These are phyloP conservation scores for Poeciliopsis infans DNA, from an alignment of 2,797 vertebrate genomes.

Conservation along the genomic window DNA sequence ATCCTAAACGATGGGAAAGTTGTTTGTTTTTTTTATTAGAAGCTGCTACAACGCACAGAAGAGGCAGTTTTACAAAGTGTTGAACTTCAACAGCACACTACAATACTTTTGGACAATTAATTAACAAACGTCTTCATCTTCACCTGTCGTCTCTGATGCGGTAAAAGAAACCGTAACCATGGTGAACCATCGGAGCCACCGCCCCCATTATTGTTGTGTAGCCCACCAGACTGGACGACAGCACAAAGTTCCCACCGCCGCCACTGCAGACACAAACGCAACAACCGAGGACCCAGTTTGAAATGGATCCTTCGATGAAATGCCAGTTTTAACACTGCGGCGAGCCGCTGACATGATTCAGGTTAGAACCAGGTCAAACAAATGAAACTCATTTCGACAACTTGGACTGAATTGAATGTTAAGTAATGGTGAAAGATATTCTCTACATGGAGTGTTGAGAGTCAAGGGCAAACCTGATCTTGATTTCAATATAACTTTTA, in stretches of 20 bases:
- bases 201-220: slow-evolving; percentile 87
- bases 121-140: background rate
- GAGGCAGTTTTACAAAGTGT: background rate
- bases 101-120: background rate
- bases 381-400: no score
- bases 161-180: slow-evolving; percentile 96
- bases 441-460: no score
- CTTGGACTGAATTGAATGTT: no score
- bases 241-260: slow-evolving; percentile 93
- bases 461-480: background rate
- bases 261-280: slow-evolving; percentile 82
- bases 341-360: no score
- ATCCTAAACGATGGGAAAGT: slow-evolving; percentile 78
- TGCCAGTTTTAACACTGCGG: no score
- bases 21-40: background rate
- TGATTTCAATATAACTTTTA: background rate
- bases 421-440: no score
- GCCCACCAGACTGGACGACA: slow-evolving; percentile 93
- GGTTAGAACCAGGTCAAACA: no score
- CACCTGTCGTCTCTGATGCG: slow-evolving; percentile 95
- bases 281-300: background rate
- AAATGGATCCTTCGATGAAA: background rate
- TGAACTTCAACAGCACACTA: background rate
- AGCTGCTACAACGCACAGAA: background rate
- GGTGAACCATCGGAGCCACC: slow-evolving; percentile 88